Conservation (phyloP, 2,888 invertebrate species). For the Temnothorax ravouxi region DNA sequence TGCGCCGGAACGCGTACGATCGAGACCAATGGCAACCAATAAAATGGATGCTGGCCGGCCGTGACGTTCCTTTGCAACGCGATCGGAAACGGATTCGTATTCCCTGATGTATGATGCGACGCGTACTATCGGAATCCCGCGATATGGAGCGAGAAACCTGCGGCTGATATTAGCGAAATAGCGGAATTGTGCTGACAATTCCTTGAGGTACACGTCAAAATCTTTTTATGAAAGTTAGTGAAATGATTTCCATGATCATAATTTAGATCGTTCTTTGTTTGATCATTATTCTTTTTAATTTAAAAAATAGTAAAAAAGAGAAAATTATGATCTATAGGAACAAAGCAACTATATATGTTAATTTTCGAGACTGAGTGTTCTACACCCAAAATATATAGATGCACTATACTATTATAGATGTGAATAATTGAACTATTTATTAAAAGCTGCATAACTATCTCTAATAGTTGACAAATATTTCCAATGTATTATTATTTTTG, state of each 20-base stretch:
- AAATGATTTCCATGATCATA: neutral
- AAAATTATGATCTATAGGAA: neutral
- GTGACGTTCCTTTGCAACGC: slow-evolving; percentile 44
- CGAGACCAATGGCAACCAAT: slow-evolving; percentile 37
- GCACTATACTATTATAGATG: neutral
- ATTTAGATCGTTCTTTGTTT: neutral
- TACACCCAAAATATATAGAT: neutral
- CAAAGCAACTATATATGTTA: neutral
- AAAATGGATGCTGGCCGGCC: slow-evolving; percentile 31
- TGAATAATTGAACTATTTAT: slow-evolving; percentile 2
- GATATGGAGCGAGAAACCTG: neutral
- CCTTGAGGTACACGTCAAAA: neutral
- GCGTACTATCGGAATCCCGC: neutral
- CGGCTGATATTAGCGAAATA: neutral
- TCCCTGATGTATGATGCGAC: slow-evolving; percentile 26
- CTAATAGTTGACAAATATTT: neutral
- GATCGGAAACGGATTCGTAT: slow-evolving; percentile 35
- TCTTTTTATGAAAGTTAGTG: neutral
- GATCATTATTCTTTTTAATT: neutral
- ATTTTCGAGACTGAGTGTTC: neutral
- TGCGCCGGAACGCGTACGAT: slow-evolving; percentile 36
- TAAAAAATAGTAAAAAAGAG: neutral
- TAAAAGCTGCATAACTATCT: neutral
- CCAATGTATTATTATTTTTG: neutral
- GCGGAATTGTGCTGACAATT: neutral